Percentiles rank a stretch among this genome's conserved stretches.
Conservation (phyloP, 2,888 invertebrate species). For the Cheilosia vernalis region DNA sequence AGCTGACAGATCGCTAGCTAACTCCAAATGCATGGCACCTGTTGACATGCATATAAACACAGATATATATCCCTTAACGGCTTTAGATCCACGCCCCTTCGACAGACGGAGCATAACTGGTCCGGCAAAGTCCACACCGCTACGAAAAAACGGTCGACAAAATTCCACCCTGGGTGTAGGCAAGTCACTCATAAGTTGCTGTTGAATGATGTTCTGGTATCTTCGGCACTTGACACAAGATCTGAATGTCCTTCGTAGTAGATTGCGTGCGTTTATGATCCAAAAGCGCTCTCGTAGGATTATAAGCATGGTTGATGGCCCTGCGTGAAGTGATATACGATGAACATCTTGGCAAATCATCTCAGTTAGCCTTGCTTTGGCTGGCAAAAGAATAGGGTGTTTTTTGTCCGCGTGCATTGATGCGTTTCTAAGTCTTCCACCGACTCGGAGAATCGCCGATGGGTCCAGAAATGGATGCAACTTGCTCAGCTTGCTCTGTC, state of each 20-base stretch:
- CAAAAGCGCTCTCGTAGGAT: slow-evolving; percentile 26
- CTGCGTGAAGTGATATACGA: slow-evolving; percentile 1
- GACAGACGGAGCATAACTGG: slow-evolving; percentile 9
- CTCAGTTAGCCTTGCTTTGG: not conserved
- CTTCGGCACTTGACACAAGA: slow-evolving; percentile 22
- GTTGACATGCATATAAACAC: slow-evolving; percentile 8
- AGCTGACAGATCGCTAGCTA: slow-evolving; percentile 1
- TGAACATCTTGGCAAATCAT: slow-evolving; percentile 5
- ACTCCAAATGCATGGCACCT: slow-evolving; percentile 6
- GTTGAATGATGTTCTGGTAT: slow-evolving; percentile 8
- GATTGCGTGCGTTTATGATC: slow-evolving; percentile 15
- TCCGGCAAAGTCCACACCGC: not conserved
- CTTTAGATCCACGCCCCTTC: slow-evolving; percentile 24
- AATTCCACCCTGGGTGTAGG: not conserved
- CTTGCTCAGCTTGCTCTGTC: not conserved
- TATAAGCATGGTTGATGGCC: slow-evolving; percentile 25
- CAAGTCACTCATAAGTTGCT: not conserved
- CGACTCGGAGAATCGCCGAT: no score
- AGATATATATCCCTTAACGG: slow-evolving; percentile 16
- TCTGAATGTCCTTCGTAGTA: slow-evolving; percentile 6
- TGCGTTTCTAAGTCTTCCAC: no score
- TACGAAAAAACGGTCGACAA: slow-evolving; percentile 7
- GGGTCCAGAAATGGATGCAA: slow-evolving; percentile 9
- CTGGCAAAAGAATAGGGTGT: slow-evolving; percentile 1
- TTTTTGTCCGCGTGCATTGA: not conserved